Base-by-base conservation (phyloP, 2,888 invertebrate genomes). In the Chloroclystis v-ata region DNA sequence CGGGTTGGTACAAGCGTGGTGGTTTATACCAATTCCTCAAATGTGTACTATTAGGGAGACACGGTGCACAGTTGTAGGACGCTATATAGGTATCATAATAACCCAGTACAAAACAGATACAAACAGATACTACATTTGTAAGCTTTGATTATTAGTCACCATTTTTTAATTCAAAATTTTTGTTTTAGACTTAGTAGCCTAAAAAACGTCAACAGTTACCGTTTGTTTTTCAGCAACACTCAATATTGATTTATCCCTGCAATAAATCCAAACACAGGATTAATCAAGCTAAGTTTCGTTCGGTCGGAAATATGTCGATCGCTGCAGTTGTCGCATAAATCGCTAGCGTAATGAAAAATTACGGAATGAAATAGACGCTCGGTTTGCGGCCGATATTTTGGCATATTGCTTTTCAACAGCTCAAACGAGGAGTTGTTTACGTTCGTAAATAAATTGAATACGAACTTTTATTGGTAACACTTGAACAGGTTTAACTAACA, bases 181-280 rank as follows among this genome's bases (percentile, higher is more conserved):
- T 5, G 20, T 20, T 9, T 42, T 43, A 43, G 6, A 57, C 54
- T 57, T 65, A 60, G 68, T 71, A 67, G 67, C 68, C 73, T 77
- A 77, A 73, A 76, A 71, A 67, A 54, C 61, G 62, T 61, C 61
- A 63, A 58, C 60, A 44, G 59, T 54, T 56, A 53, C 53, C 53
- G 61, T 69, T 80, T 75, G 78, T 79, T 81, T 73, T 75, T 75
- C 65, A 30, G 32, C 14, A 28, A 42, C 66, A 55, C 64, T 63
- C 66, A 53, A 47, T 69, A 77, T 78, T 84, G 84, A 86, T 85
- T 86, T 84, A 85, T 83, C 71, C 69, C 59, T 63, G 59, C 70
- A 69, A 83, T 85, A 84, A 83, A 84, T 84, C 78, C 73, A 69
- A 59, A 72, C 72, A 70, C 71, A 57, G 78, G 79, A 82, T 85